Evolutionary conservation across 2,113 vertebrate genomes (phyloP).

Genomic region (Abramis brama): DNA sequence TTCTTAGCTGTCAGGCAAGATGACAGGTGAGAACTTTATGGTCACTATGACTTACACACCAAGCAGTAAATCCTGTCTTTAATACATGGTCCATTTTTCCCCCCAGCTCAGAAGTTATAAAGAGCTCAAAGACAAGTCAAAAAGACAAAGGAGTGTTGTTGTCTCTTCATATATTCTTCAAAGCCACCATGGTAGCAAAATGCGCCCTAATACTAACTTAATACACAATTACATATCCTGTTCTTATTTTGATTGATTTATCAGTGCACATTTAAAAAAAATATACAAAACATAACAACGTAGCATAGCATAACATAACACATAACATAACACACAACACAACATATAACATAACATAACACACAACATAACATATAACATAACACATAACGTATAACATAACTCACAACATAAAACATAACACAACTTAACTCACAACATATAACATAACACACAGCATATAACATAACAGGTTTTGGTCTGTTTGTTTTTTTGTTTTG

Average conservation of each 20-base stretch:
- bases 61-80: constrained; percentile 28
- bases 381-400: no score
- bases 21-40: constrained; percentile 45
- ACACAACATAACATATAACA: no score
- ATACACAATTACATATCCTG: not conserved
- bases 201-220: not conserved
- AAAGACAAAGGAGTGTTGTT: not conserved
- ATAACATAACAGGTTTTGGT: not conserved
- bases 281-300: not conserved
- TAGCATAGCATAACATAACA: no score
- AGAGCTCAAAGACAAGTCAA: not conserved
- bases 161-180: not conserved
- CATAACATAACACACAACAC: no score
- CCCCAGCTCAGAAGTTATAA: constrained; percentile 3
- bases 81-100: not conserved
- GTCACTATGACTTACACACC: constrained; percentile 16
- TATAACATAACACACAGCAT: not conserved
- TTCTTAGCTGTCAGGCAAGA: constrained; percentile 21
- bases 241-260: not conserved
- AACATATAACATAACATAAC: no score
- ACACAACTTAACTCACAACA: not conserved
- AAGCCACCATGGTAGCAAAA: not conserved
- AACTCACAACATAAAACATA: not conserved
- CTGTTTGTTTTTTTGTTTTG: not conserved
- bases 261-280: not conserved